Percentiles rank a stretch among this genome's conserved stretches.
These are phyloP conservation scores for Pteruthius melanotis DNA, from an alignment of 2,113 vertebrate genomes.

Conservation along the genomic window DNA sequence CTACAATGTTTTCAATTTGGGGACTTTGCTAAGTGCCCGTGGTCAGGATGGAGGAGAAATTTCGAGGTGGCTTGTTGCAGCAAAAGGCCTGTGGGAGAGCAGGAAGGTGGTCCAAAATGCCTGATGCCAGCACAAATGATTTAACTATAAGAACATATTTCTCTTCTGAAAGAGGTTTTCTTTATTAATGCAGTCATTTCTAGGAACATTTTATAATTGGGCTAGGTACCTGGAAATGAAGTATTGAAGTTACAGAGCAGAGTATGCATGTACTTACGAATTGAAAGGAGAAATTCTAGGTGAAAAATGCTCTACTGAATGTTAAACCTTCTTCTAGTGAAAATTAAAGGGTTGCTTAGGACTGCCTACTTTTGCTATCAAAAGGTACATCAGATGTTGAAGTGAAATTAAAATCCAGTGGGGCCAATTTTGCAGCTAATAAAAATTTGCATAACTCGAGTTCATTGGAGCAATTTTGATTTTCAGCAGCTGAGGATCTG, in stretches of 20 bases:
- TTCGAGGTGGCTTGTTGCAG: neutral
- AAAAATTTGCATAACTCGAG: neutral
- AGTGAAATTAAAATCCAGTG: conserved; percentile 3
- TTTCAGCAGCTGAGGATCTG: neutral
- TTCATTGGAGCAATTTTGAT: neutral
- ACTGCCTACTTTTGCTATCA: neutral
- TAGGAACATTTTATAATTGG: neutral
- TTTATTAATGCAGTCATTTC: neutral
- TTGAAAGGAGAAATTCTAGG: neutral
- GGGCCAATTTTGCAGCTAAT: neutral
- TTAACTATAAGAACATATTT: neutral
- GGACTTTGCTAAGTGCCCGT: neutral
- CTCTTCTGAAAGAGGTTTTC: neutral
- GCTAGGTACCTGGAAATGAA: neutral
- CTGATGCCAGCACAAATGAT: neutral
- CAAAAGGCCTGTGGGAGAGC: neutral
- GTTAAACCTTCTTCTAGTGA: neutral
- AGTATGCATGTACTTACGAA: neutral
- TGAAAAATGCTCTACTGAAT: neutral
- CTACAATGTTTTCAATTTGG: rapidly evolving
- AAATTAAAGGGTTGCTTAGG: neutral
- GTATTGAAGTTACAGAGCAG: neutral
- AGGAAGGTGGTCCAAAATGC: neutral
- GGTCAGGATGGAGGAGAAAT: neutral
- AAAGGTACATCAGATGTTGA: neutral